A percentile compares a stretch with the other conserved stretches of the same genome.
Conservation (phyloP, 1,140 invertebrate species). For the Aporrectodea caliginosa region DNA sequence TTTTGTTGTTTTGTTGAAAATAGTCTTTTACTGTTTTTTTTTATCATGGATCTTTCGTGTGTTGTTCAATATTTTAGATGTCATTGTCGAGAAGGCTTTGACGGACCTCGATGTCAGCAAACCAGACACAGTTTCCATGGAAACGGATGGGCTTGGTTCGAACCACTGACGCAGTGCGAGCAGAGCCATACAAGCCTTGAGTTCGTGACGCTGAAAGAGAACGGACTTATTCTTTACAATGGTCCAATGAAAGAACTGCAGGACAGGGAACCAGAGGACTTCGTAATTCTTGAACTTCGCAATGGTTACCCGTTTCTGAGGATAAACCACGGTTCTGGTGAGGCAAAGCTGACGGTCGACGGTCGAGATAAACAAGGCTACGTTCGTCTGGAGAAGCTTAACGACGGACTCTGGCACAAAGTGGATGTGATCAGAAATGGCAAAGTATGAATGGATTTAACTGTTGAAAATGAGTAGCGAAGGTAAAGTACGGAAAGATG, state of each 20-base stretch:
- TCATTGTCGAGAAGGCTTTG: conserved; percentile 83
- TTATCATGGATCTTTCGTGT: no score
- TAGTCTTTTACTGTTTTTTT: no score
- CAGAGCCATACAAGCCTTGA: conserved; percentile 89
- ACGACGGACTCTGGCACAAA: conserved; percentile 93
- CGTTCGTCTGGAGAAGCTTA: conserved; percentile 71
- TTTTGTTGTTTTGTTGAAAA: no score
- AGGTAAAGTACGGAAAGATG: no score
- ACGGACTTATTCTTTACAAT: conserved; percentile 88
- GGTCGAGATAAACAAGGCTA: conserved; percentile 37
- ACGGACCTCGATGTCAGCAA: conserved; percentile 92
- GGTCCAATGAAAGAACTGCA: conserved; percentile 86
- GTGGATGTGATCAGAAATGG: conserved; percentile 73
- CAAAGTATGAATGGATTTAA: background rate
- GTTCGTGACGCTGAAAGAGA: conserved; percentile 84
- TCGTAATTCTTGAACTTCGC: conserved; percentile 86
- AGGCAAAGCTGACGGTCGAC: conserved; percentile 79
- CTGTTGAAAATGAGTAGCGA: no score
- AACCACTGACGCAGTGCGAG: conserved; percentile 90
- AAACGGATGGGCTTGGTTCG: conserved; percentile 75
- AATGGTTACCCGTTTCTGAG: conserved; percentile 82
- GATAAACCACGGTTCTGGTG: conserved; percentile 92
- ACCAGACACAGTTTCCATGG: conserved; percentile 73
- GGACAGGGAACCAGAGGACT: conserved; percentile 64
- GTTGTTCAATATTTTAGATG: no score